Conservation (phyloP, 2,888 invertebrate genomes). For the Linhomoeus sp. region DNA sequence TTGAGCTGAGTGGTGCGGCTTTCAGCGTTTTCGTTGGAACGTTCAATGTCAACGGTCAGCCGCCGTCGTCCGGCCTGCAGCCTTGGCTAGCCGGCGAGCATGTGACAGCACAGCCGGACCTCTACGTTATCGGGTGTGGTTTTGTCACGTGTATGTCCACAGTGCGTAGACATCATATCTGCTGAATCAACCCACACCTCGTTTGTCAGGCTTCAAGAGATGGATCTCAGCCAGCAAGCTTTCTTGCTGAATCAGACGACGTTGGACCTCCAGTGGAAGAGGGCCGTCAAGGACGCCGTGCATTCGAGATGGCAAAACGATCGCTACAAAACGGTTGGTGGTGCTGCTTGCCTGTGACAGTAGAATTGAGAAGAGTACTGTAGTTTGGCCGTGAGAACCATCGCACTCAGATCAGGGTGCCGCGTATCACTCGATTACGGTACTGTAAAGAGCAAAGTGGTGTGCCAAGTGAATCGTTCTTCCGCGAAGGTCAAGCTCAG, state of each 20-base stretch:
- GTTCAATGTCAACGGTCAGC: conserved; percentile 94
- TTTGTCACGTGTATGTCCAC: background rate
- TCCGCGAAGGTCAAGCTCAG: too few species aligned
- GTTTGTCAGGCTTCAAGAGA: conserved; percentile 79
- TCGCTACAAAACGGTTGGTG: too few species aligned
- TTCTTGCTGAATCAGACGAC: conserved; percentile 81
- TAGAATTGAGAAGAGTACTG: too few species aligned
- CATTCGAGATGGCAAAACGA: conserved; percentile 56
- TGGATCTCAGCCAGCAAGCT: conserved; percentile 86
- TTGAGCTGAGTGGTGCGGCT: too few species aligned
- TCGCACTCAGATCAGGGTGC: too few species aligned
- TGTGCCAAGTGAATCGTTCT: too few species aligned
- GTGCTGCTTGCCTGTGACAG: too few species aligned
- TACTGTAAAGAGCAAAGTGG: too few species aligned
- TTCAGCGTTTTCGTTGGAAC: conserved; percentile 36
- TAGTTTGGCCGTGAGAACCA: too few species aligned
- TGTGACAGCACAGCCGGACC: conserved; percentile 64
- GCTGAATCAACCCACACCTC: too few species aligned
- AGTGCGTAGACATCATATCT: conserved; percentile 6
- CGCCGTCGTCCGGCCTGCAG: conserved; percentile 38
- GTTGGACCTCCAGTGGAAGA: conserved; percentile 77
- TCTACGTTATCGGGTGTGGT: conserved; percentile 65
- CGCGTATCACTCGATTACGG: too few species aligned
- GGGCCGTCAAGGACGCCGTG: conserved; percentile 51
- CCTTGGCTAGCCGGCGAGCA: conserved; percentile 36